Evolutionary conservation across 2,888 invertebrate species (phyloP).

Genomic region (Folsomia manolachei): DNA sequence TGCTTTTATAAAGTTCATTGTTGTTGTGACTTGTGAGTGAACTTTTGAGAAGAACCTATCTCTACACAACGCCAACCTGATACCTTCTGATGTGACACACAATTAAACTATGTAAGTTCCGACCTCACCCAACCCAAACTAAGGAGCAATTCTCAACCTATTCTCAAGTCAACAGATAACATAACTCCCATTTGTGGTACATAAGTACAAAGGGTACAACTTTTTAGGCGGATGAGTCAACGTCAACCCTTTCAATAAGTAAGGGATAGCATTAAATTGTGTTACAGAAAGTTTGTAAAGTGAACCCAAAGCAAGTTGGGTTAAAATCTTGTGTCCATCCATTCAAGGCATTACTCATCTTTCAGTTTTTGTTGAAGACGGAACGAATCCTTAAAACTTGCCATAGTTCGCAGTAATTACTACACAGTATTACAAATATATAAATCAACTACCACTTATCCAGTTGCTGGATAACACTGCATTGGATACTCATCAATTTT

Average conservation of each 20-base stretch:
- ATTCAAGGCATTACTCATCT: background rate
- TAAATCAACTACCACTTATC: too few relatives aligned
- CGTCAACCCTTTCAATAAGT: background rate
- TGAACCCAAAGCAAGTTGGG: background rate
- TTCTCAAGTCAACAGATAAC: too few relatives aligned
- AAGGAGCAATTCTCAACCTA: too few relatives aligned
- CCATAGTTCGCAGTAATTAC: too few relatives aligned
- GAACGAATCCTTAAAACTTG: background rate
- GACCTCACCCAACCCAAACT: background rate
- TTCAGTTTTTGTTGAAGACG: background rate
- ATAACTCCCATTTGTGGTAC: background rate
- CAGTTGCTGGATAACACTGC: background rate
- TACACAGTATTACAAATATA: background rate
- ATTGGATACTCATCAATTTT: too few relatives aligned
- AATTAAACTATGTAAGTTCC: background rate
- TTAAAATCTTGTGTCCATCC: background rate
- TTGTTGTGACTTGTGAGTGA: background rate
- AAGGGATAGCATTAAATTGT: background rate
- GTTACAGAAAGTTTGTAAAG: background rate
- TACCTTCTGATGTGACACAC: background rate
- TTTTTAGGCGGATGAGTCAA: background rate
- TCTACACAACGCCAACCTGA: too few relatives aligned
- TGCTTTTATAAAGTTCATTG: background rate
- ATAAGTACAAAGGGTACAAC: background rate
- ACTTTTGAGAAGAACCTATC: too few relatives aligned